Evolutionary conservation across 1,140 invertebrate species (phyloP).

Genomic region (Brachionus plicatilis): DNA sequence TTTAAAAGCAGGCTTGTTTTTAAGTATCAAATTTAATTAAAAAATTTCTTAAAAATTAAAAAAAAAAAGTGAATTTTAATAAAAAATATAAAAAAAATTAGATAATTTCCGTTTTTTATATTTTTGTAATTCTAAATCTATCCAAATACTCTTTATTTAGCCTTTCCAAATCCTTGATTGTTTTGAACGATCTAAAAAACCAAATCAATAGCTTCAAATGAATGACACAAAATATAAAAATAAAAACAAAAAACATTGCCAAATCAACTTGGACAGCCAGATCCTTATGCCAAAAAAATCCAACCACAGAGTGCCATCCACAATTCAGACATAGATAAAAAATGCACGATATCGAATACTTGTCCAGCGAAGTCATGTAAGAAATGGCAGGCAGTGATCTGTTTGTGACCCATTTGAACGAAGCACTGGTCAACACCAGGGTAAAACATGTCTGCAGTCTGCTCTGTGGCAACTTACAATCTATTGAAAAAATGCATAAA

Average conservation of each 20-base stretch:
- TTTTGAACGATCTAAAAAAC: neutral
- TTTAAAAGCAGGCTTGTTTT: no score
- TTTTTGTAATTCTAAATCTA: neutral
- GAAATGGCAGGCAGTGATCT: neutral
- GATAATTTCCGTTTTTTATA: neutral
- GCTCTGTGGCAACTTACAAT: neutral
- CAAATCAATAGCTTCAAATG: neutral
- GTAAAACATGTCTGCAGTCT: neutral
- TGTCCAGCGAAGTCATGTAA: slow-evolving; percentile 31
- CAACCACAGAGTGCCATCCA: neutral
- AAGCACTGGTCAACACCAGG: neutral
- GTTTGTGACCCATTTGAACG: neutral
- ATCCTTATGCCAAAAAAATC: neutral
- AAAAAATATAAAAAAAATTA: no score
- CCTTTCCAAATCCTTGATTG: neutral
- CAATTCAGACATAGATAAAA: neutral
- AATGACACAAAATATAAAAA: neutral
- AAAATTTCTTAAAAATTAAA: no score
- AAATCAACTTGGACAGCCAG: neutral
- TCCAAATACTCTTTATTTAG: neutral
- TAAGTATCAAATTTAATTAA: no score
- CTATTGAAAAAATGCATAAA: slow-evolving; percentile 11
- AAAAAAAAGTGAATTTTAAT: no score
- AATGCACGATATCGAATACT: slow-evolving; percentile 15
- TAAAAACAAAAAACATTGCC: neutral